Conservation (phyloP, 2,888 invertebrate genomes). For the Metellina segmentata region DNA sequence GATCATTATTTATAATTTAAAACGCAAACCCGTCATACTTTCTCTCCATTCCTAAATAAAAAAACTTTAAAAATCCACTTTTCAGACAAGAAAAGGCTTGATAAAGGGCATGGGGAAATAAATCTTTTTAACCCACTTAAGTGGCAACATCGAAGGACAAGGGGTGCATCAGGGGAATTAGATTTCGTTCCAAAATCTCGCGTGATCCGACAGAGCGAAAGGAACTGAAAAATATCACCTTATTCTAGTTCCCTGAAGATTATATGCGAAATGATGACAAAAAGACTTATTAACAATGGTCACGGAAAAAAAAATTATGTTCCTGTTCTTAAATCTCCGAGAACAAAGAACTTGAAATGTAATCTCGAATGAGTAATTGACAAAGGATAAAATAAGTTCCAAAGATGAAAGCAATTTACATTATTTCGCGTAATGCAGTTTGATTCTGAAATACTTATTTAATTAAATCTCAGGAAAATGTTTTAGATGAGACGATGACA, state of each 20-base stretch:
- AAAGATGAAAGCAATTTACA: too few species aligned
- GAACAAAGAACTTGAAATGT: too few species aligned
- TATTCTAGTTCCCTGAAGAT: slow-evolving; percentile 5
- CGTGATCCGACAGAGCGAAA: not conserved
- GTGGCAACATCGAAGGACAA: slow-evolving; percentile 35
- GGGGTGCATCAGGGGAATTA: not conserved
- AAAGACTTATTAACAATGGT: slow-evolving; percentile 15
- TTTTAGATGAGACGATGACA: too few species aligned
- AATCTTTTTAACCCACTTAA: slow-evolving; percentile 29
- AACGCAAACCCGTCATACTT: not conserved
- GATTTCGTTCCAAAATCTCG: not conserved
- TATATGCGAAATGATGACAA: not conserved
- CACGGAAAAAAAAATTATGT: not conserved
- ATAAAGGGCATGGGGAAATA: not conserved
- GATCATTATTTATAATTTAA: slow-evolving; percentile 63
- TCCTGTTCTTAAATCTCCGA: too few species aligned
- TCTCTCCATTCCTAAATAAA: not conserved
- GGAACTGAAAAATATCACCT: not conserved
- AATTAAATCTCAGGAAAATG: too few species aligned
- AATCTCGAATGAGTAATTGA: too few species aligned
- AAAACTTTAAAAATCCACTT: not conserved
- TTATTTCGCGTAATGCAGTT: too few species aligned
- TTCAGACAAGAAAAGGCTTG: not conserved
- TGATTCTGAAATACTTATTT: too few species aligned
- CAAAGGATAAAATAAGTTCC: too few species aligned